Conservation (phyloP, 2,888 invertebrate species). For the Stenurella melanura region DNA sequence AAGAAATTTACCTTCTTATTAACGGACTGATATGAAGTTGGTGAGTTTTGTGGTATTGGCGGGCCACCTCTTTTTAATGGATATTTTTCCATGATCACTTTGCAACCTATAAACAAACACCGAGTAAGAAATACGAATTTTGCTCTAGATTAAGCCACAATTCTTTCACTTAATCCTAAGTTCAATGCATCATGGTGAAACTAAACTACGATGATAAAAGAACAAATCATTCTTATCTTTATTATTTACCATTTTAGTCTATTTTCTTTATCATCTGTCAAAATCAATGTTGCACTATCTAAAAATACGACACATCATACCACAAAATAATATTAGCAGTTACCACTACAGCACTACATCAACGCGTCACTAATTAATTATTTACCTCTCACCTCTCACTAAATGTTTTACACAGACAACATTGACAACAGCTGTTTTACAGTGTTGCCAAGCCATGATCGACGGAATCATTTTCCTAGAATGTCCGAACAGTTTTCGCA, state of each 20-base stretch:
- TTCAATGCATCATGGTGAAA: conserved; percentile 34
- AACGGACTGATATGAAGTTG: conserved; percentile 78
- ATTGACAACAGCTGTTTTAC: background rate
- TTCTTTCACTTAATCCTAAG: conserved; percentile 25
- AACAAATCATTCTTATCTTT: conserved; percentile 3
- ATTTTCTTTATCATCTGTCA: conserved; percentile 5
- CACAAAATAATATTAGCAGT: background rate
- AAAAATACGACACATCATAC: conserved; percentile 28
- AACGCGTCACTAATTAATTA: conserved; percentile 18
- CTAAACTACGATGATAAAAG: background rate
- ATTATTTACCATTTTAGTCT: conserved; percentile 37
- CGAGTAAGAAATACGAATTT: background rate
- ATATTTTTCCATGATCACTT: conserved; percentile 81
- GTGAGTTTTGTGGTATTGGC: conserved; percentile 74
- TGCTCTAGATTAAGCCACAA: conserved; percentile 3
- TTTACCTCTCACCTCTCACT: conserved; percentile 19
- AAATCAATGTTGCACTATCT: conserved; percentile 24
- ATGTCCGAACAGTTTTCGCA: too few relatives aligned
- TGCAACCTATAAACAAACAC: conserved; percentile 61
- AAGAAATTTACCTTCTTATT: conserved; percentile 76
- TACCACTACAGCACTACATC: background rate
- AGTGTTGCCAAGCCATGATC: background rate
- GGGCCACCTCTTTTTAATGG: conserved; percentile 78
- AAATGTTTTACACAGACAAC: conserved; percentile 31
- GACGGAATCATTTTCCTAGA: too few relatives aligned